phyloP scores from a whole-genome alignment of 2,888 invertebrate genomes.

The Acholoe squamosa region DNA sequence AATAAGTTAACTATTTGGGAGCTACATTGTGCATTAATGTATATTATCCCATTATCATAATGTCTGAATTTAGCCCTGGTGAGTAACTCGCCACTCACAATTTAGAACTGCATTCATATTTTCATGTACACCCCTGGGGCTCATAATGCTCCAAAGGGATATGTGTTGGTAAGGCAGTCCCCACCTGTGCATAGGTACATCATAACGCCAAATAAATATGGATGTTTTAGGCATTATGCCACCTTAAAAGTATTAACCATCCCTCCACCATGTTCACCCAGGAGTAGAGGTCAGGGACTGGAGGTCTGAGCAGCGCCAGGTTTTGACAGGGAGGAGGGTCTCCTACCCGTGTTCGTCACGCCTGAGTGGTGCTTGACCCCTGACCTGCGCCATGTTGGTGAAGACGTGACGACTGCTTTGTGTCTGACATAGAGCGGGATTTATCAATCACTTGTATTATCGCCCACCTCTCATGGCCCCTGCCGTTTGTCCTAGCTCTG shows the following conservation, averaged over 20 bases:
- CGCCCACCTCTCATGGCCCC: not conserved
- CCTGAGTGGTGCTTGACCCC: slow-evolving; percentile 22
- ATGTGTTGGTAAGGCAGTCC: too few species aligned
- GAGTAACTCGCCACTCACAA: too few species aligned
- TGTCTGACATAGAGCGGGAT: slow-evolving; percentile 29
- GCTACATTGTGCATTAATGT: too few species aligned
- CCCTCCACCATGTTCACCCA: not conserved
- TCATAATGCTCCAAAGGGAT: too few species aligned
- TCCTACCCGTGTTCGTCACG: slow-evolving; percentile 9
- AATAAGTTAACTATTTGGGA: too few species aligned
- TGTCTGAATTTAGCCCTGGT: too few species aligned
- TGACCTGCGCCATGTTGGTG: not conserved
- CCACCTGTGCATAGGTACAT: too few species aligned
- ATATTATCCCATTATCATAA: too few species aligned
- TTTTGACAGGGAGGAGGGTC: not conserved
- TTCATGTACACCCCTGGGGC: too few species aligned
- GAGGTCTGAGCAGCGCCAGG: not conserved
- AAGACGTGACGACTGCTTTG: slow-evolving; percentile 19
- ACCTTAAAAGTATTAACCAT: not conserved
- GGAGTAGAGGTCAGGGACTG: slow-evolving; percentile 1
- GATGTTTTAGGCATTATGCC: too few species aligned
- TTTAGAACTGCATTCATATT: too few species aligned
- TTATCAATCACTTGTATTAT: slow-evolving; percentile 44
- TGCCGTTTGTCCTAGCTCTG: slow-evolving; percentile 19
- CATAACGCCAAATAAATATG: too few species aligned